Base-by-base conservation (phyloP, 2,888 invertebrate genomes). In the Phragmatobia fuliginosa region DNA sequence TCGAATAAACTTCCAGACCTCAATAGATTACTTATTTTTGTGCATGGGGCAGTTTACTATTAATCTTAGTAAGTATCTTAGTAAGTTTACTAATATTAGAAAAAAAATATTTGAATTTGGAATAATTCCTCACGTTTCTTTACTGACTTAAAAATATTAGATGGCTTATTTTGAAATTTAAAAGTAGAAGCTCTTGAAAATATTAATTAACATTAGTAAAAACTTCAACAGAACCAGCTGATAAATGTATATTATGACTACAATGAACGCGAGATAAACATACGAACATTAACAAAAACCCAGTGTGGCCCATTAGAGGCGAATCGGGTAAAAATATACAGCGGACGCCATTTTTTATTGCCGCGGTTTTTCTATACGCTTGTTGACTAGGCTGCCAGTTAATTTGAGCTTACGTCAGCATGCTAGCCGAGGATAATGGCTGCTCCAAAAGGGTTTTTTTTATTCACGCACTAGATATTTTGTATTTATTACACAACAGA, bases 371-470 rank as follows among this genome's bases (percentile, higher is more conserved):
- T 80, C 78, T 74, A 74, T 79, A 79, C 78, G 81, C 78, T 80
- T 83, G 83, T 83, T 86, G 85, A 83, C 84, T 83, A 83, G 84
- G 75, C 73, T 73, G 81, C 79, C 82, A 85, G 85, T 85, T 85
- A 83, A 86, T 87, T 85, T 81, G 73, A 77, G 87, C 86, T 85
- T 86, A 86, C 85, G 86, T 88, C 85, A 84, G 86, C 85, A 80
- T 75, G 73, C 80, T 80, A 70, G 75, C 75, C 72, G 72, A 72
- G 82, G 81, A 83, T 86, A 89, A 88, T 86, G 83, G 87, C 73
- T 67, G 80, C 67, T 76, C 73, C 79, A 77, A 83, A 84, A 82
- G 74, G 69, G 70, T 28, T 77, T 71, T 83, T 75, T 82, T 81
- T 76, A 75, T 75, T 76, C 76, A 79, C 72, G 70, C 80, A 79